Base-by-base conservation (phyloP, 2,113 vertebrate species). In the Pao palembangensis region DNA sequence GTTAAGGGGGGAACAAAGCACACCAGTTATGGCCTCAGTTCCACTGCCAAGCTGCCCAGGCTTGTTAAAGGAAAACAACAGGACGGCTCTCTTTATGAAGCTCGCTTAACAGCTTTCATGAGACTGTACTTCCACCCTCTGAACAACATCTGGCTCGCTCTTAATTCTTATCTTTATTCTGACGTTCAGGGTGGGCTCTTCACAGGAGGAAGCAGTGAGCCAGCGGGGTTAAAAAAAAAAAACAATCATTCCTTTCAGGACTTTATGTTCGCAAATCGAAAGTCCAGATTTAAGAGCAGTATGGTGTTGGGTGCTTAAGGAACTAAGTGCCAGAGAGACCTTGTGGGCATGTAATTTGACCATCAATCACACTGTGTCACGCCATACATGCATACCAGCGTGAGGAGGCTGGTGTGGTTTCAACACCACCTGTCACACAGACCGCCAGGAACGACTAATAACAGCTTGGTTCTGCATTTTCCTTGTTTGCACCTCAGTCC, bases 41-140 rank as follows among this genome's bases (percentile, higher is more conserved):
- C 72, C 66, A 60, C 58, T 73, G 85, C 86, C 82, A 86, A 83
- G 76, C 78, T 82, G 16, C 69, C 76, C 57, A 57, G 75, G 80
- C 83, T 83, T 78, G 80, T 83, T 87, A 86, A 83, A 34, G 70
- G 81, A 71, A 88, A 85, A 83, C 85, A 82, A 85, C 80, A 70
- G 79, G 83, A 79, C 55, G 52, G 69, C 69, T 51, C 75, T 67
- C 81, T 69, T 69, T 74, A 58, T 70, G 73, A 83, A 62, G 56
- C 73, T 77, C 71, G 60, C 80, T 73, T 77, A 84, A 83, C 41
- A 69, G 64, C 55, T 79, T 81, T 85, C 69, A 82, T 62, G 52
- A 80, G 70, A 62, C 65, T 49, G 23, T 2, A 15, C 42, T 48
- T 61, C 69, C 64, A 65, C 53, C 62, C 58, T 59, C 41, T n/a